Evolutionary conservation across 2,888 invertebrate species (phyloP), one percentile per base, ranked within the genome.

Genomic region (Chromoteleia sp.): DNA sequence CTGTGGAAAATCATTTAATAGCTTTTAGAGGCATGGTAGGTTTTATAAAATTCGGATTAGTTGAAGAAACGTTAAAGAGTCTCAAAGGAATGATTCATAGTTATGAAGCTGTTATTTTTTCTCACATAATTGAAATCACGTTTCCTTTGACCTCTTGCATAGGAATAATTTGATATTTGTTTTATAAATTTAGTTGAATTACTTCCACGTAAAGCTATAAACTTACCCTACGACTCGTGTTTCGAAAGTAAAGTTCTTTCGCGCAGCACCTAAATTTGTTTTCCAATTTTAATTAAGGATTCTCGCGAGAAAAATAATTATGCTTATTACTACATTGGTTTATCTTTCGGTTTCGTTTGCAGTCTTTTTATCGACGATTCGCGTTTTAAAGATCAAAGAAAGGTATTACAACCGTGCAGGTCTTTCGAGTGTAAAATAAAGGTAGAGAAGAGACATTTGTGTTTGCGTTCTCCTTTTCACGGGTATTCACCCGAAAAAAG

Each of bases 191-290:
- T 33, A 17, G 33, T 15, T n/a, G 6, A 33, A 54, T 54, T 6
- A 15, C 10, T 54, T 54, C 54, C 54, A 17, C 8, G 33, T 54
- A 54, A 33, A 54, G 33, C 33, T 36, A 33, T 54, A 33, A 54
- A 54, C n/a, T n/a, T n/a, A n/a, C n/a, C n/a, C n/a, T n/a, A n/a
- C n/a, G n/a, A 33, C n/a, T 29, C 19, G n/a, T 36, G 7, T 30
- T 33, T 54, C n/a, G 17, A 36, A 33, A 54, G 10, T 54, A 33
- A 54, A 17, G 19, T 54, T 8, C 17, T 19, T 19, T 19, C 19
- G n/a, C n/a, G n/a, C n/a, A n/a, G n/a, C n/a, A n/a, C n/a, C n/a
- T n/a, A n/a, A 25, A 25, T 25, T 2, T 25, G 25, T 25, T 25
- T 25, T 25, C 3, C 2, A 25, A 25, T 25, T 25, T 25, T 25